Percentiles rank a stretch among this genome's conserved stretches.
These are phyloP conservation scores for Cervus canadensis DNA, from an alignment of 2,113 vertebrate species.

Conservation along the genomic window DNA sequence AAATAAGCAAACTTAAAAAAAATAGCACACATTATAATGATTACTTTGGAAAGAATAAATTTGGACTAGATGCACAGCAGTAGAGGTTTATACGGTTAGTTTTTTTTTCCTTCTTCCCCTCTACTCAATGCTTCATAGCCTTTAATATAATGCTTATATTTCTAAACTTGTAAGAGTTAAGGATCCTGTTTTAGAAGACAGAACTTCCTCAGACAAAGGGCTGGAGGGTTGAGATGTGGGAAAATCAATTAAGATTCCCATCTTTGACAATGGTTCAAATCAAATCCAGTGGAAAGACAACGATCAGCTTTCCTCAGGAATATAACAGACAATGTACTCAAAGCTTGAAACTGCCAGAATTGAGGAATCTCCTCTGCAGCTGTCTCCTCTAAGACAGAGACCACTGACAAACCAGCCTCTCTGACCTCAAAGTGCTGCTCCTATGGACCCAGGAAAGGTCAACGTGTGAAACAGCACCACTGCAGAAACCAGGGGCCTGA, in stretches of 20 bases:
- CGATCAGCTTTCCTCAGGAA: background rate
- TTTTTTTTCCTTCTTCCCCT: background rate
- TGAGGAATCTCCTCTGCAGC: background rate
- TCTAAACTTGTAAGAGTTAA: background rate
- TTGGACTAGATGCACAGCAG: background rate
- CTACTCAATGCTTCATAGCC: background rate
- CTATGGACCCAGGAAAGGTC: background rate
- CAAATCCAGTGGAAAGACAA: background rate
- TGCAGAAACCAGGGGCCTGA: background rate
- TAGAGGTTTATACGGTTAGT: background rate
- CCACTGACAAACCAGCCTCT: background rate
- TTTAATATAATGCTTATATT: background rate
- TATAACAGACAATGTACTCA: background rate
- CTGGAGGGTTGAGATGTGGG: background rate
- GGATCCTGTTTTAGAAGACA: slow-evolving; percentile 20
- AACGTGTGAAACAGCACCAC: background rate
- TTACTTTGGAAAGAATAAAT: background rate
- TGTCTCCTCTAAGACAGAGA: background rate
- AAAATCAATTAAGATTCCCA: background rate
- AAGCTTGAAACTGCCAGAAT: background rate
- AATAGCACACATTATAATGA: background rate
- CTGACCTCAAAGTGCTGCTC: background rate
- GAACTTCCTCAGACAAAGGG: slow-evolving; percentile 17
- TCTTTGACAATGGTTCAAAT: background rate
- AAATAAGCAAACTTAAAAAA: background rate